Evolutionary conservation across 2,797 vertebrate genomes (phyloP).

Genomic region (Scolopax rusticola): DNA sequence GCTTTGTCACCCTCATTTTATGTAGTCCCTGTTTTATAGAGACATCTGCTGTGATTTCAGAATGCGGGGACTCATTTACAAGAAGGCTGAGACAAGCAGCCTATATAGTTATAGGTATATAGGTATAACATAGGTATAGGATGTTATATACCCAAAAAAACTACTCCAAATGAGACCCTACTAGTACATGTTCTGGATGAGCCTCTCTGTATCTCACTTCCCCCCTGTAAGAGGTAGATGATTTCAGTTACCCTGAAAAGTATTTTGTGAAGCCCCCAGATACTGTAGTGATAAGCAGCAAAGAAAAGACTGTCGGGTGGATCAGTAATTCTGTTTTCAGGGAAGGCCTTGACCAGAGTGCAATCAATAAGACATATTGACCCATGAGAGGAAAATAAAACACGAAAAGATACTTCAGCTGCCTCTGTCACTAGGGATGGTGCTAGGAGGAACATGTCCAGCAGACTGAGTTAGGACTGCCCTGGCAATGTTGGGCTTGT

Average conservation of each 20-base stretch:
- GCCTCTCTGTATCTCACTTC: neutral
- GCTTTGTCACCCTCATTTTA: constrained; percentile 6
- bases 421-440: neutral
- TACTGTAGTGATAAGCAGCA: neutral
- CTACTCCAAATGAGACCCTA: neutral
- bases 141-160: neutral
- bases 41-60: neutral
- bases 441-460: neutral
- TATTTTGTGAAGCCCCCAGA: neutral
- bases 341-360: neutral
- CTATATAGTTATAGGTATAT: no score
- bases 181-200: neutral
- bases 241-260: neutral
- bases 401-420: neutral
- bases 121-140: neutral
- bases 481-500: neutral
- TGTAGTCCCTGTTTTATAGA: neutral
- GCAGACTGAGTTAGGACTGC: neutral
- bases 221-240: neutral
- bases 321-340: constrained; percentile 12
- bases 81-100: neutral
- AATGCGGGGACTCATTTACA: neutral
- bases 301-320: neutral
- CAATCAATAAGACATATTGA: neutral
- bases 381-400: neutral